A percentile compares a stretch with the other conserved stretches of the same genome.
phyloP scores from a whole-genome alignment of 2,113 vertebrate species.

The Mugil cephalus region DNA sequence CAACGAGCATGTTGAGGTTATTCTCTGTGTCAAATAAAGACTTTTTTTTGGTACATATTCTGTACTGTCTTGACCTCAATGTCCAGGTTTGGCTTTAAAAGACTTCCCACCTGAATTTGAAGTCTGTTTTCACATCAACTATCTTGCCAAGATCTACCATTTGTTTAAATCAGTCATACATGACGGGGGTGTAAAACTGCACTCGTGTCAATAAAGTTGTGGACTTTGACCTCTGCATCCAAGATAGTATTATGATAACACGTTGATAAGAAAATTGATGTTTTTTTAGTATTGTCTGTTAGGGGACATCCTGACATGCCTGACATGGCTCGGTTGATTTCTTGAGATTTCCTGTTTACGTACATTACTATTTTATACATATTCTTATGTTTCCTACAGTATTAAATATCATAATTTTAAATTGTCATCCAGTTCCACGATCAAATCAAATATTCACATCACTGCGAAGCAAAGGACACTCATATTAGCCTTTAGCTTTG shows the following conservation, averaged over 20 bases:
- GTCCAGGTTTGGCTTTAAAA: conserved; percentile 4
- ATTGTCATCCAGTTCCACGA: too few species aligned
- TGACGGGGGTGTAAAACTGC: conserved; percentile 43
- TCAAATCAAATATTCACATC: too few species aligned
- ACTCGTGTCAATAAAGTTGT: conserved; percentile 33
- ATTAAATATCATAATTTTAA: too few species aligned
- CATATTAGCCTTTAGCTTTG: too few species aligned
- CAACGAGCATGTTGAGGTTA: not conserved
- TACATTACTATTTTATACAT: too few species aligned
- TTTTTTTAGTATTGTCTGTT: too few species aligned
- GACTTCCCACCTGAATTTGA: conserved; percentile 2
- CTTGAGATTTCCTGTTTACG: too few species aligned
- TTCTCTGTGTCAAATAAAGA: not conserved
- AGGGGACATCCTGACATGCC: too few species aligned
- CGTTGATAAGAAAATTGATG: not conserved
- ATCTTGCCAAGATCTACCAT: conserved; percentile 10
- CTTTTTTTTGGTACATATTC: conserved; percentile 7
- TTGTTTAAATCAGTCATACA: conserved; percentile 53
- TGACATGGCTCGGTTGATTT: too few species aligned
- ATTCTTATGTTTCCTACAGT: too few species aligned
- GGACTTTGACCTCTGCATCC: conserved; percentile 61
- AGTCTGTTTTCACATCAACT: not conserved
- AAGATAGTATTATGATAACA: conserved; percentile 1
- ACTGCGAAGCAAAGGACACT: too few species aligned
- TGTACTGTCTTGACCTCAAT: not conserved